These are phyloP conservation scores for Amniataba percoides DNA, from an alignment of 2,797 vertebrate genomes.

Conservation along the genomic window DNA sequence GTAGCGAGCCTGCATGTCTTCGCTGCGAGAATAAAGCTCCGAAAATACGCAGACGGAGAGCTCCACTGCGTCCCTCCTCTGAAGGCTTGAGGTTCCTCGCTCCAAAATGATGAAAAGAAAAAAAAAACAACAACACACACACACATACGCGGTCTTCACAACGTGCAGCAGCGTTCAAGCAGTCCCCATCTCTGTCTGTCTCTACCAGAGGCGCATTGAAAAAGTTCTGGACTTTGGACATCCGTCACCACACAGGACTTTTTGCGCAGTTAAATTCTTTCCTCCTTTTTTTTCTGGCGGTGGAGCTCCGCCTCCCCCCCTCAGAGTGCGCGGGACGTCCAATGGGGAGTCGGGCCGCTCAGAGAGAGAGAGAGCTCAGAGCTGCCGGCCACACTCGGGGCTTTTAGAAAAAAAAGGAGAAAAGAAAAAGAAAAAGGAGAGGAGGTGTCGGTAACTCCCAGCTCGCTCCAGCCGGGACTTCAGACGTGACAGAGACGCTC, in stretches of 20 bases:
- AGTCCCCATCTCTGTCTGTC: slow-evolving; percentile 79
- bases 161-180: slow-evolving; percentile 65
- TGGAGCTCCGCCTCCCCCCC: slow-evolving; percentile 89
- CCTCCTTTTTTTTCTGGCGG: slow-evolving; percentile 86
- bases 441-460: slow-evolving; percentile 84
- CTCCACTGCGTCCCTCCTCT: slow-evolving; percentile 69
- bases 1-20: slow-evolving; percentile 97
- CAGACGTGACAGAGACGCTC: slow-evolving; percentile 67
- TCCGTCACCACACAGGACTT: slow-evolving; percentile 94
- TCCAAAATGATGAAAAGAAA: slow-evolving; percentile 27
- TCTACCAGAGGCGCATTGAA: slow-evolving; percentile 85
- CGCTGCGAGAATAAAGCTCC: slow-evolving; percentile 64
- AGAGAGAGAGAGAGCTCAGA: slow-evolving; percentile 53
- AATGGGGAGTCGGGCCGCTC: slow-evolving; percentile 86
- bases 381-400: slow-evolving; percentile 77
- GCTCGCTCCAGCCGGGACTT: slow-evolving; percentile 72
- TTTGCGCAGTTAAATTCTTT: slow-evolving; percentile 93
- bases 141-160: too few relatives aligned
- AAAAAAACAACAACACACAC: too few relatives aligned
- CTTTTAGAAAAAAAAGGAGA: slow-evolving; percentile 46
- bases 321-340: slow-evolving; percentile 72
- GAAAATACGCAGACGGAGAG: slow-evolving; percentile 68
- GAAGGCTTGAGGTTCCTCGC: slow-evolving; percentile 48
- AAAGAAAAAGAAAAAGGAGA: slow-evolving; percentile 32
- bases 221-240: slow-evolving; percentile 95